Percentiles rank a stretch among this genome's conserved stretches.
These are phyloP conservation scores for Bedellia somnulentella DNA, from an alignment of 2,888 invertebrate genomes.

Conservation along the genomic window DNA sequence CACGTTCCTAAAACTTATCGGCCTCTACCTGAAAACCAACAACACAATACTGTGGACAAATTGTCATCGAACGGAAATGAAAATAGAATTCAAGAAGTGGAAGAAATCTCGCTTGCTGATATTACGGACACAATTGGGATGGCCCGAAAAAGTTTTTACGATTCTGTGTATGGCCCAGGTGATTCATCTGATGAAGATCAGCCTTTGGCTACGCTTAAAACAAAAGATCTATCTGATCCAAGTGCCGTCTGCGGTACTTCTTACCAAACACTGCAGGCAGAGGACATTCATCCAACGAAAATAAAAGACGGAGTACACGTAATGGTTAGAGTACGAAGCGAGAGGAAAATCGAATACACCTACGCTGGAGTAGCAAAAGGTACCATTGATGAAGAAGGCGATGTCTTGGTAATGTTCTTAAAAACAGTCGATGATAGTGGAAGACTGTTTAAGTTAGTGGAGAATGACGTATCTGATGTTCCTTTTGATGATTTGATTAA, in stretches of 20 bases:
- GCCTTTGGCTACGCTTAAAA: constrained; percentile 6
- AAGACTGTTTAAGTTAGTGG: neutral
- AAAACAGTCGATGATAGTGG: constrained; percentile 1
- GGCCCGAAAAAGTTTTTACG: constrained; percentile 7
- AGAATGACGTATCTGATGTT: too few relatives aligned
- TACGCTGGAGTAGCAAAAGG: neutral
- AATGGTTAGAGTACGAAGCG: too few relatives aligned
- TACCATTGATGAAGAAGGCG: constrained; percentile 2
- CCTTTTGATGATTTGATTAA: too few relatives aligned
- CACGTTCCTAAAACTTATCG: constrained; percentile 8
- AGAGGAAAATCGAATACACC: neutral
- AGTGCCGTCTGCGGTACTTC: neutral
- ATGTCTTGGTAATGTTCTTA: neutral
- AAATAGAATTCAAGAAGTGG: constrained; percentile 6
- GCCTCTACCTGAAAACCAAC: constrained; percentile 4
- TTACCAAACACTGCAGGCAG: too few relatives aligned
- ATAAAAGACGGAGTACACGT: too few relatives aligned
- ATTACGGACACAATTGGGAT: constrained; percentile 7
- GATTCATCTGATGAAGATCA: constrained; percentile 9
- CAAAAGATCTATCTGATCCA: neutral
- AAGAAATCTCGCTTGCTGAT: constrained; percentile 5
- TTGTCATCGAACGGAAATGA: constrained; percentile 1
- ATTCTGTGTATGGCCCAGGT: constrained; percentile 5
- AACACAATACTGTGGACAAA: neutral
- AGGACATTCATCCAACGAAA: too few relatives aligned